Base-by-base conservation (phyloP, 2,888 invertebrate species). In the Zygaena filipendulae region DNA sequence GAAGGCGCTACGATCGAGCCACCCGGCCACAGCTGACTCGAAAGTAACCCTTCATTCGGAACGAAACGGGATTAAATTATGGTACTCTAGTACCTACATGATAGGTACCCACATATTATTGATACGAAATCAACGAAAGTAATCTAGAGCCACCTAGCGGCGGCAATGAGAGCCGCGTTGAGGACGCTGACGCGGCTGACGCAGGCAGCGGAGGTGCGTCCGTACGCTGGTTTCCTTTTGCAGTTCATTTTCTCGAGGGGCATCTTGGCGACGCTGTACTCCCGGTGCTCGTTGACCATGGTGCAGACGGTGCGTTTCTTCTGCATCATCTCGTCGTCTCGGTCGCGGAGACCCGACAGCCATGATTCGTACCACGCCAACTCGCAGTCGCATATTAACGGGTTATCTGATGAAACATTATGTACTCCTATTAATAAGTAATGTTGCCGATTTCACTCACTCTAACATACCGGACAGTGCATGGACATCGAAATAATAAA, bases 261-360 rank as follows among this genome's bases (percentile, higher is more conserved):
- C 82, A 92, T 85, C 58, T 85, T 87, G 52, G 91, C 90, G 32
- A 92, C 85, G 52, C 85, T 87, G 69, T 91, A 92, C 59, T 93
- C 92, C 14, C 91, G 84, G 59, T 91, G 91, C 55, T 92, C 92
- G 45, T 82, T 81, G 22, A 81, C 74, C 91, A 92, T 91, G 38
- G 87, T 88, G 69, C 92, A 93, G 24, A 91, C 82, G 3, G 91
- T 91, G 30, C 90, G 84, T 57, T 92, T 92, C 80, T 92, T 92
- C 52, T 90, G 90, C 84, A 91, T 91, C 87, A 90, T 87, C 60
- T 92, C 92, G 62, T 92, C 92, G 52, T 92, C 92, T 38, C 90
- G 87, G 61, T 91, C 90, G 28, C 88, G 85, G 12, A 91, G 80
- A 34, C 87, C 88, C 36, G 87, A 84, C 47, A 93, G 64, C 87